Percentiles rank a stretch among this genome's conserved stretches.
These are phyloP conservation scores for Latheticus oryzae DNA, from an alignment of 2,888 invertebrate species.

Conservation along the genomic window DNA sequence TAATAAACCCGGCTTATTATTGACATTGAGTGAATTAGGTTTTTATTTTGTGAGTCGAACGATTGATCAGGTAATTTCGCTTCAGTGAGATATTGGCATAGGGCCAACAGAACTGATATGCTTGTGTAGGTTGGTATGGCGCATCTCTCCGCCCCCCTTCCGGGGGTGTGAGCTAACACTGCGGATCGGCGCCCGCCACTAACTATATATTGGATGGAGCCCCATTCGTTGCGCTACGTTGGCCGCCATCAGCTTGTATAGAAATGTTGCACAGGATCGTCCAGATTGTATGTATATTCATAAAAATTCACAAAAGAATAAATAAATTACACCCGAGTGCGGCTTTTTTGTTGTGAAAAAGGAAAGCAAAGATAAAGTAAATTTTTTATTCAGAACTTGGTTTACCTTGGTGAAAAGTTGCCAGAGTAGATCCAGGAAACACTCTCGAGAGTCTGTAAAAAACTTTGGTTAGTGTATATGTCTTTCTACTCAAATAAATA, in stretches of 20 bases:
- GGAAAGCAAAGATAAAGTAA: not conserved
- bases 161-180: conserved; percentile 54
- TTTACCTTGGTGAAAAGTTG: conserved; percentile 81
- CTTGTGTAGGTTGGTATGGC: conserved; percentile 48
- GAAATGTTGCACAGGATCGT: conserved; percentile 29
- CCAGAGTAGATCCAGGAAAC: conserved; percentile 82
- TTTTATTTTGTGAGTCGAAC: conserved; percentile 22
- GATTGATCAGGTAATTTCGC: conserved; percentile 38
- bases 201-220: conserved; percentile 60
- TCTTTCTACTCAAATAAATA: conserved; percentile 51
- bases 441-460: conserved; percentile 82
- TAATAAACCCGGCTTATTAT: conserved; percentile 21
- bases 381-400: conserved; percentile 12
- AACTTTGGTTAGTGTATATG: conserved; percentile 52
- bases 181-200: conserved; percentile 55
- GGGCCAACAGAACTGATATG: conserved; percentile 45
- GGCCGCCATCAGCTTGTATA: conserved; percentile 42
- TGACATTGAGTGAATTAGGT: conserved; percentile 28
- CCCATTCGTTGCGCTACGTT: conserved; percentile 60
- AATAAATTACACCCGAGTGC: no score
- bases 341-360: conserved; percentile 1
- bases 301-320: no score
- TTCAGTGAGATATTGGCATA: conserved; percentile 43
- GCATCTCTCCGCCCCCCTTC: conserved; percentile 55
- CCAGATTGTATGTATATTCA: conserved; percentile 29